These are phyloP conservation scores for Noctuana brunneofusca DNA, from an alignment of 2,888 invertebrate genomes.

Conservation along the genomic window DNA sequence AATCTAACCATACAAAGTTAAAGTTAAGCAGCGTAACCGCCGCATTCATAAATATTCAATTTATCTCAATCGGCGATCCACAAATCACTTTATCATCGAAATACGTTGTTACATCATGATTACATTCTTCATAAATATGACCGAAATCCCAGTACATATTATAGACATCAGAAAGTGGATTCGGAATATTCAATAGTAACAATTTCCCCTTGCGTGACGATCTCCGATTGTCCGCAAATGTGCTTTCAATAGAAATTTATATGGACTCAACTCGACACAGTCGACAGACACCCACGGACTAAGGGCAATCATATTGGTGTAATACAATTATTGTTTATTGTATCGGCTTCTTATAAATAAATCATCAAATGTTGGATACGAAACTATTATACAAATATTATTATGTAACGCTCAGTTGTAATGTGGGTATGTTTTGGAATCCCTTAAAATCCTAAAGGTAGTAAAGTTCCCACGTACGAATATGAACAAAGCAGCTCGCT, in stretches of 20 bases:
- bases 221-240: slow-evolving; percentile 48
- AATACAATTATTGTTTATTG: neutral
- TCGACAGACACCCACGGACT: slow-evolving; percentile 38
- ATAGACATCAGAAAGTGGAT: slow-evolving; percentile 13
- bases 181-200: slow-evolving; percentile 25
- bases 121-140: neutral
- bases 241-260: slow-evolving; percentile 53
- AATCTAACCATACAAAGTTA: too few relatives aligned
- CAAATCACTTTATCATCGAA: neutral
- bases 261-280: slow-evolving; percentile 38
- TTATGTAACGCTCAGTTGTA: too few relatives aligned
- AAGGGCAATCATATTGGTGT: slow-evolving; percentile 13
- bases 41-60: neutral
- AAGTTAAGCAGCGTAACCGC: neutral
- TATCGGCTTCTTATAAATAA: too few relatives aligned
- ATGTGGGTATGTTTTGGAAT: too few relatives aligned
- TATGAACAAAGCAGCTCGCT: neutral
- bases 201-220: slow-evolving; percentile 53
- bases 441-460: too few relatives aligned
- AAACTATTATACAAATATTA: too few relatives aligned
- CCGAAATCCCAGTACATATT: slow-evolving; percentile 3
- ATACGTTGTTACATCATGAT: slow-evolving; percentile 1
- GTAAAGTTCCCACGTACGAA: too few relatives aligned
- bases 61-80: neutral
- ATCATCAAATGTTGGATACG: too few relatives aligned